Base-by-base conservation (phyloP, 2,888 invertebrate species). In the Eupithecia centaureata region DNA sequence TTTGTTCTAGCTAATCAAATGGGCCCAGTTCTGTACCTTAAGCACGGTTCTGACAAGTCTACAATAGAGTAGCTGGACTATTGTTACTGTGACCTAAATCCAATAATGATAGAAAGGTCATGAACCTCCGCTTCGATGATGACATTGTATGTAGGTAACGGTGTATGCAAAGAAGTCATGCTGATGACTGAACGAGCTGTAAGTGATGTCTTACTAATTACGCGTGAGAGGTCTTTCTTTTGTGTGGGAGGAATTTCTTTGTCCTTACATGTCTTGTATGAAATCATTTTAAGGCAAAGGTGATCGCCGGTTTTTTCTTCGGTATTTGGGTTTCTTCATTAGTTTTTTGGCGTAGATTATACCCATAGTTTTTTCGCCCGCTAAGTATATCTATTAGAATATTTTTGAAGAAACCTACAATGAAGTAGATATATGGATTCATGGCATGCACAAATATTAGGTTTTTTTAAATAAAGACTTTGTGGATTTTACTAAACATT, bases 1-100 rank as follows among this genome's bases (percentile, higher is more conserved):
- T 70, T 65, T 69, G 63, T 63, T 58, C 32, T 64, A 62, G 52
- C 66, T n/a, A 57, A 70, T 61, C 51, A 61, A 66, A 38, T 58
- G 51, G n/a, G 54, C 33, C 54, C 54, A 52, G 42, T 47, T 22
- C 5, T 38, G 15, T 32, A 47, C 35, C 35, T 32, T 35, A 32
- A 22, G 60, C 33, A 59, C 62, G 5, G 32, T 57, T 22, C 57
- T 18, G 18, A 15, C 2, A 18, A 57, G 30, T 1, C 32, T 22
- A 57, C 30, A 57, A 30, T 32, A 32, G 32, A n/a, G n/a, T 57
- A 58, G 62, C 42, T 62, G 52, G 65, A 59, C 38, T 57, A 57
- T 57, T 57, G 57, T 57, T 32, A 13, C 35, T 56, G 47, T 30
- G 28, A 63, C 63, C 33, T 32, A 61, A 47, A 47, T 65, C 7